phyloP scores from a whole-genome alignment of 2,113 vertebrate species.

The Cebidichthys violaceus region DNA sequence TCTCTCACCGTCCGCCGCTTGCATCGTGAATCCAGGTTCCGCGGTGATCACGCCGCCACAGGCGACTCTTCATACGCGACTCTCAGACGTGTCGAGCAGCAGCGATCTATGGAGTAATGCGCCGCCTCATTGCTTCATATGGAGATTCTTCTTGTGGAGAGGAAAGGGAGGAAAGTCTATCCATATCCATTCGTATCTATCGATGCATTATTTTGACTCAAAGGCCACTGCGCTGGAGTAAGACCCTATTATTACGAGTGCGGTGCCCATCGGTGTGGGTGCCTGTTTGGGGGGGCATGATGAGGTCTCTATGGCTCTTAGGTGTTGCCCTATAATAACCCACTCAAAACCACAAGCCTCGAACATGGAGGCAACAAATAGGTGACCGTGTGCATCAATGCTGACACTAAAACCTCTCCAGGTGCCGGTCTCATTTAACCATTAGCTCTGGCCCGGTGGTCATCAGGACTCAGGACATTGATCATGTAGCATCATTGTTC shows the following conservation, averaged over 20 bases:
- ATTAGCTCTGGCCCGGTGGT: slow-evolving; percentile 31
- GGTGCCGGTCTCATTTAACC: slow-evolving; percentile 40
- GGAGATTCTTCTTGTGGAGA: background rate
- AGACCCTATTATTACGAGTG: background rate
- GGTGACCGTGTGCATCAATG: slow-evolving; percentile 33
- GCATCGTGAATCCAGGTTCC: background rate
- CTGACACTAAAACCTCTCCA: slow-evolving; percentile 36
- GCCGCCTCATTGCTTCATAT: background rate
- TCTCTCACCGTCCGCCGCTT: background rate
- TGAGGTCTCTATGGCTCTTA: background rate
- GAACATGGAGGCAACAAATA: slow-evolving; percentile 24
- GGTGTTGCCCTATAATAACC: slow-evolving; percentile 20
- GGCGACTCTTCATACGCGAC: background rate
- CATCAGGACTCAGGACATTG: background rate
- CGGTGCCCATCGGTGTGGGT: background rate
- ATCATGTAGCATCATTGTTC: background rate
- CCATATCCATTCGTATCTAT: no score
- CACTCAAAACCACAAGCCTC: slow-evolving; percentile 12
- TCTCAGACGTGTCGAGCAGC: background rate
- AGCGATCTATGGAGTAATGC: background rate
- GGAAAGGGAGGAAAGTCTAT: background rate
- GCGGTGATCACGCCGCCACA: background rate
- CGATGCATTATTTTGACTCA: background rate
- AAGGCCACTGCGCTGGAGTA: background rate
- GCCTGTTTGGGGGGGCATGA: background rate